phyloP scores from a whole-genome alignment of 37 sponge, comb jelly and placozoan genomes.

The Axinella damicornis region DNA sequence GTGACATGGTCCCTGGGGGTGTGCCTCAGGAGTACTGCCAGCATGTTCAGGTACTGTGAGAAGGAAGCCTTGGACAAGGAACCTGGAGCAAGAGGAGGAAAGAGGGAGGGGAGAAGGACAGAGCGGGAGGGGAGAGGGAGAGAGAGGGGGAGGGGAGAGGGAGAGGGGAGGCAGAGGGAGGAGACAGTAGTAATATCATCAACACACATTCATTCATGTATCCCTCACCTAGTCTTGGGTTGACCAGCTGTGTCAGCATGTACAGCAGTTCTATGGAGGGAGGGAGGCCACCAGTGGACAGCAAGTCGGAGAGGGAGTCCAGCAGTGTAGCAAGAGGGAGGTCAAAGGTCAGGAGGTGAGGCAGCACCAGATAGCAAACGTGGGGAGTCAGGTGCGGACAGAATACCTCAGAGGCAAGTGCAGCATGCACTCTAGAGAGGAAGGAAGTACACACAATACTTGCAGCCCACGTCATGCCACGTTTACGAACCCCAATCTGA shows the following conservation, averaged over 20 bases:
- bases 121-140: background rate
- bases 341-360: slow-evolving; percentile 18
- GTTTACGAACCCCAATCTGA: no score
- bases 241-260: slow-evolving; percentile 17
- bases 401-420: slow-evolving; percentile 38
- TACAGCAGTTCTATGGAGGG: slow-evolving; percentile 24
- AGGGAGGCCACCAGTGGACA: slow-evolving; percentile 10
- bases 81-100: background rate
- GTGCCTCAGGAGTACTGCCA: slow-evolving; percentile 10
- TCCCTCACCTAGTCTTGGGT: slow-evolving; percentile 1
- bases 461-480: background rate
- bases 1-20: background rate
- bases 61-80: background rate
- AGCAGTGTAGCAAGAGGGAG: slow-evolving; percentile 10
- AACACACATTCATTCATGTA: background rate
- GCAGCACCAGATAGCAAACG: slow-evolving; percentile 31
- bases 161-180: no score
- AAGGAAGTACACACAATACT: no score
- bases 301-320: background rate
- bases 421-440: background rate
- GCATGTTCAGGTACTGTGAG: slow-evolving; percentile 8
- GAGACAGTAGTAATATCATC: no score
- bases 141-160: no score
- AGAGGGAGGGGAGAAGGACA: background rate
- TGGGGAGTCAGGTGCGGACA: slow-evolving; percentile 34